These are phyloP conservation scores for Nephrotoma flavescens DNA, from an alignment of 2,888 invertebrate genomes.

Conservation along the genomic window DNA sequence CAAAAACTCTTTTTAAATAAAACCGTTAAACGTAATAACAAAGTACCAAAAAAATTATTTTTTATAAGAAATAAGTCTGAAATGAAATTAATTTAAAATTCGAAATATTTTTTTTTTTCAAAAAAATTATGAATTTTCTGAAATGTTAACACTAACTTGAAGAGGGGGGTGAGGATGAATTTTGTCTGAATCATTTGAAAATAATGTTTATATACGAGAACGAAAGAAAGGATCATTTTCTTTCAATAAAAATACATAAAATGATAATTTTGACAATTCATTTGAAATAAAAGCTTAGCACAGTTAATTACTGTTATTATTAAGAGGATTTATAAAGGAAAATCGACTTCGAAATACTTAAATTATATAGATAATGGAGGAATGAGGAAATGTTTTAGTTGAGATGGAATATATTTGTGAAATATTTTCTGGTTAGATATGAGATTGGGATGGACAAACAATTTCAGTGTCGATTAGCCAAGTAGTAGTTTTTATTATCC, in stretches of 20 bases:
- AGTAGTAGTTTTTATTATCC: no score
- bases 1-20: not conserved
- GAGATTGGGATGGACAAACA: no score
- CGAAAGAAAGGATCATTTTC: not conserved
- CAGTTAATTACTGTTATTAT: not conserved
- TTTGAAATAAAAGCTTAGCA: not conserved
- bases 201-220: not conserved
- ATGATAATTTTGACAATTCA: not conserved
- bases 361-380: not conserved
- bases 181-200: not conserved
- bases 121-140: not conserved
- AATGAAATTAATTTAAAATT: not conserved
- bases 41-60: not conserved
- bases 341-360: not conserved
- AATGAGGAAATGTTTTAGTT: no score
- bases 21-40: not conserved
- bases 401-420: no score
- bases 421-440: no score
- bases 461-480: no score
- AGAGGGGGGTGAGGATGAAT: not conserved
- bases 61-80: not conserved
- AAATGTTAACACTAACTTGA: not conserved
- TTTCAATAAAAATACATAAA: not conserved
- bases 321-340: not conserved
- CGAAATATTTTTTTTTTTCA: not conserved